Evolutionary conservation across 2,797 vertebrate species (phyloP).

Genomic region (Sebastes kiyomatsui): DNA sequence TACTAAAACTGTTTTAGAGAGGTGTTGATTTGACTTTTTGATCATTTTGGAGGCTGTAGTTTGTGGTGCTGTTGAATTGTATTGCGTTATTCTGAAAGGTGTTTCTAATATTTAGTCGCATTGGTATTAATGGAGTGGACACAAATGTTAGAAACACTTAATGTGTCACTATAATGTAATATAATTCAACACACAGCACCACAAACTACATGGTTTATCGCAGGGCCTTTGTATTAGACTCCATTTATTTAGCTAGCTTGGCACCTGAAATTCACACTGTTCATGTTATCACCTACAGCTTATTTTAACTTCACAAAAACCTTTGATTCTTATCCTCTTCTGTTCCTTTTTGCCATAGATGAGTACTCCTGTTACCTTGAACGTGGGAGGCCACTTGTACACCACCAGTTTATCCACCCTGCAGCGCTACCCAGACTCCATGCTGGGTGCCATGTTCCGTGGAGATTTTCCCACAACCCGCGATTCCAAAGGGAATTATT

Average conservation of each 20-base stretch:
- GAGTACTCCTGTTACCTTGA: constrained; percentile 96
- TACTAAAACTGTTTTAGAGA: not conserved
- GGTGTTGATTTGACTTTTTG: not conserved
- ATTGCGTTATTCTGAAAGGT: not conserved
- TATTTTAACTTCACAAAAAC: not conserved
- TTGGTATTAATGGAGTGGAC: not conserved
- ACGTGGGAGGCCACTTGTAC: constrained; percentile 96
- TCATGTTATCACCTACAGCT: not conserved
- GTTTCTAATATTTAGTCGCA: not conserved
- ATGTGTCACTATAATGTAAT: not conserved
- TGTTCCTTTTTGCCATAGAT: constrained; percentile 79
- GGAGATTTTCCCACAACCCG: constrained; percentile 96
- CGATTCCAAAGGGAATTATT: constrained; percentile 96
- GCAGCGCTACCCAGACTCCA: constrained; percentile 97
- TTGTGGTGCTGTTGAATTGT: not conserved
- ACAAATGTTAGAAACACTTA: not conserved
- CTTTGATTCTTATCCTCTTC: not conserved
- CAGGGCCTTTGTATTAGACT: not conserved
- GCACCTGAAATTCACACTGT: not conserved
- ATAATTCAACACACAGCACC: not conserved
- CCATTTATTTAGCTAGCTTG: not conserved
- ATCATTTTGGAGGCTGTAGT: not conserved
- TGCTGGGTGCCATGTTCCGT: constrained; percentile 98
- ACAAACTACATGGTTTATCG: not conserved
- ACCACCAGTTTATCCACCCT: constrained; percentile 96